These are phyloP conservation scores for Oligia latruncula DNA, from an alignment of 2,888 invertebrate species.

Conservation along the genomic window DNA sequence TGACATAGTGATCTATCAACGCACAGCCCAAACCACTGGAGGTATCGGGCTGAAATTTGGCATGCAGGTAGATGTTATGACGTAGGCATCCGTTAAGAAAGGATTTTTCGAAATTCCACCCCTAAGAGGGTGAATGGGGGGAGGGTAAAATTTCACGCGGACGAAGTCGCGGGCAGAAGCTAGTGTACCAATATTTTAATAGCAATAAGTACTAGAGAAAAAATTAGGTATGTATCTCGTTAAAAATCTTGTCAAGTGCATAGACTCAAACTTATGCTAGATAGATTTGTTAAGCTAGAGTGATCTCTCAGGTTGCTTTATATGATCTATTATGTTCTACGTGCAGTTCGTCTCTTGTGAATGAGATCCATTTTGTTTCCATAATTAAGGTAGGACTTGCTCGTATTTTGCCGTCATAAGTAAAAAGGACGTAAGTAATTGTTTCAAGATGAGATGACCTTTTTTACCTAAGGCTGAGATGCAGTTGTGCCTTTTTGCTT, in stretches of 20 bases:
- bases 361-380: background rate
- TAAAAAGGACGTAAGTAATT: slow-evolving; percentile 26
- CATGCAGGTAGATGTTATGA: too few species aligned
- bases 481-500: slow-evolving; percentile 12
- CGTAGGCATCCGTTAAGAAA: too few species aligned
- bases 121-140: too few species aligned
- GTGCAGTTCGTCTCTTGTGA: background rate
- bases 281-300: background rate
- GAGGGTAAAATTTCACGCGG: too few species aligned
- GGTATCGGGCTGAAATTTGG: too few species aligned
- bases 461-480: slow-evolving; percentile 13
- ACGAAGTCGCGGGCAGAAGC: too few species aligned
- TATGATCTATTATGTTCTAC: background rate
- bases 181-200: background rate
- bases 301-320: background rate
- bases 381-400: background rate
- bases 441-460: slow-evolving; percentile 5
- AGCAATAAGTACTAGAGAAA: too few species aligned
- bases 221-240: background rate
- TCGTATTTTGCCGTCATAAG: slow-evolving; percentile 13
- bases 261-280: background rate
- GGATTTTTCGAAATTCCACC: too few species aligned
- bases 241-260: background rate
- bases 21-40: too few species aligned
- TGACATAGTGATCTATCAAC: too few species aligned